Evolutionary conservation across 1,140 invertebrate genomes (phyloP), one percentile per base, ranked within the genome.

Genomic region (Leptinotarsa undecemlineata): DNA sequence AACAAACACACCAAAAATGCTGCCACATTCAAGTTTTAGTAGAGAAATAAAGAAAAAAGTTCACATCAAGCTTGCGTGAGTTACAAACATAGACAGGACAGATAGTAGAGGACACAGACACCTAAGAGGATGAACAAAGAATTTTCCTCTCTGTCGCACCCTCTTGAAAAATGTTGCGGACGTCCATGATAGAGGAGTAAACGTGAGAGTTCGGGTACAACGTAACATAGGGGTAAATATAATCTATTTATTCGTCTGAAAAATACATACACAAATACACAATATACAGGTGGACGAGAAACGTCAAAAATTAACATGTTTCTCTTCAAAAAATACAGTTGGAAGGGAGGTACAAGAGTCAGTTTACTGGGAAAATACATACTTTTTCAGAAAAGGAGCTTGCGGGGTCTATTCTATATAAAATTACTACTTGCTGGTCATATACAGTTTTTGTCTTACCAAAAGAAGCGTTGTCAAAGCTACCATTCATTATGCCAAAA

Each of bases 371-470:
- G 26, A 33, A 57, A 17, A 19, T 57, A 57, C 63, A 15, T 51
- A 48, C 33, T 33, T 19, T 26, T 61, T 68, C 42, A 68, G 42
- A 68, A 71, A 17, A 61, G 48, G 69, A 61, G 14, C 11, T 21
- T 51, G 51, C 48, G n/a, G 20, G 19, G 6, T 61, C n/a, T 21
- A 48, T 21, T 70, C 47, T 57, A 21, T n/a, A 70, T 64, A 66
- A 48, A 63, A 62, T 71, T 76, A 70, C 48, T 19, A 60, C 47
- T n/a, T 64, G 3, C 85, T 85, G 85, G 85, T 86, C 84, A 71
- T 83, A 82, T 80, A 81, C 85, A 86, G 85, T 83, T 82, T 80
- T 84, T 60, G 51, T 20, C 20, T 70, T 26, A 51, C 19, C 63
- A 64, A 64, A 64, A 64, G 14, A 64, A 70, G 68, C 68, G 33